Evolutionary conservation across 2,113 vertebrate genomes (phyloP), one percentile per base, ranked within the genome.

Genomic region (Saguinus imperator): DNA sequence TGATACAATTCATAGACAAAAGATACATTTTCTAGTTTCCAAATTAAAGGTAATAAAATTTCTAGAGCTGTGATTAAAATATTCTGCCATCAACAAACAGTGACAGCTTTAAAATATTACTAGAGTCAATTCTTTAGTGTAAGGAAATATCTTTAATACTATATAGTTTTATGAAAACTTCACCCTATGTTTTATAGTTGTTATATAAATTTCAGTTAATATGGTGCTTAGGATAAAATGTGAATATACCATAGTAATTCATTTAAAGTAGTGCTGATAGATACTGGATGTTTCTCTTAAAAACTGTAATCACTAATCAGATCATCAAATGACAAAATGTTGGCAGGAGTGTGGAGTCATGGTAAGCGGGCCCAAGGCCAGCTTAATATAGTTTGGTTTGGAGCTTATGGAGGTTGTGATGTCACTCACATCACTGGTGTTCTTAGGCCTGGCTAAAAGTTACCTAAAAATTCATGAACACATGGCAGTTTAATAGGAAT

Each of bases 281-380:
- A 55, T 97, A 97, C 32, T 70, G 43, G 58, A 73, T 90, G 75
- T 97, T 98, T 97, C 94, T 97, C 40, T 96, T 84, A 91, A 61
- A 89, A 91, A 45, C 11, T 80, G 5, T 58, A 72, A 68, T 27
- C 48, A 94, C 48, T 94, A 91, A 90, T 84, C 94, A 73, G 6
- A 48, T 81, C 57, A 93, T 77, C 68, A 96, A 94, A 97, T 96
- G 92, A 89, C 68, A 95, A 75, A 43, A 76, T 88, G 1, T 77
- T 82, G 18, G 86, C 93, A 97, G 23, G 6, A 17, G 45, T 64
- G 72, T 84, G 86, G 91, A 96, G 81, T 45, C 61, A 35, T 37
- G 2, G 25, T 89, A 57, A 52, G 64, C 0, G 8, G 45, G 5
- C 6, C 37, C 4, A 52, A 82, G 73, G 52, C 77, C 6, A 66